These are phyloP conservation scores for Prunella himalayana DNA, from an alignment of 2,113 vertebrate species.

Conservation along the genomic window DNA sequence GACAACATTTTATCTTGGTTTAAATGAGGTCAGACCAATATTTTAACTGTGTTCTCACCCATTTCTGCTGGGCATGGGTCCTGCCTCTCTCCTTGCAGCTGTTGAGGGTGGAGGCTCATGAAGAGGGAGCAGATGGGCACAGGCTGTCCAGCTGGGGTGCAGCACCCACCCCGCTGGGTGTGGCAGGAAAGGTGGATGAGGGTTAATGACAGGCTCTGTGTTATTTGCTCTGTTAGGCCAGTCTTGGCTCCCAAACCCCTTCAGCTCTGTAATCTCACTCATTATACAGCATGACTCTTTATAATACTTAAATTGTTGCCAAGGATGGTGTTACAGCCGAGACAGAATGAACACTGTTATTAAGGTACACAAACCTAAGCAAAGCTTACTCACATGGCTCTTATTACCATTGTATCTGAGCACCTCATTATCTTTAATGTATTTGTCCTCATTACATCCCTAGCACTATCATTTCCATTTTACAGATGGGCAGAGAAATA, in stretches of 20 bases:
- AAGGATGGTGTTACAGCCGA: slow-evolving; percentile 29
- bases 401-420: not conserved
- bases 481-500: slow-evolving; percentile 27
- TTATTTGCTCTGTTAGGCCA: slow-evolving; percentile 47
- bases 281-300: slow-evolving; percentile 47
- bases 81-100: not conserved
- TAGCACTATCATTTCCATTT: slow-evolving; percentile 34
- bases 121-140: not conserved
- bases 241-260: slow-evolving; percentile 67
- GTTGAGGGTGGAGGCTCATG: not conserved
- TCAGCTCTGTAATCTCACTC: slow-evolving; percentile 70
- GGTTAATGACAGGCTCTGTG: slow-evolving; percentile 41
- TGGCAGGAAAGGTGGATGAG: not conserved
- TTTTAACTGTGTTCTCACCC: not conserved
- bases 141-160: not conserved
- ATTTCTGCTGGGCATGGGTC: not conserved
- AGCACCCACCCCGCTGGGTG: not conserved
- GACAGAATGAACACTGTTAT: slow-evolving; percentile 58
- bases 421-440: slow-evolving; percentile 36
- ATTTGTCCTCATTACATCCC: slow-evolving; percentile 34
- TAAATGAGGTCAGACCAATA: not conserved
- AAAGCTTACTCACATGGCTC: slow-evolving; percentile 40
- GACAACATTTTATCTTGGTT: not conserved
- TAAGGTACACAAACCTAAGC: slow-evolving; percentile 30
- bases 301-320: slow-evolving; percentile 66